phyloP scores from a whole-genome alignment of 2,888 invertebrate genomes.

The Nemotelus pantherinus region DNA sequence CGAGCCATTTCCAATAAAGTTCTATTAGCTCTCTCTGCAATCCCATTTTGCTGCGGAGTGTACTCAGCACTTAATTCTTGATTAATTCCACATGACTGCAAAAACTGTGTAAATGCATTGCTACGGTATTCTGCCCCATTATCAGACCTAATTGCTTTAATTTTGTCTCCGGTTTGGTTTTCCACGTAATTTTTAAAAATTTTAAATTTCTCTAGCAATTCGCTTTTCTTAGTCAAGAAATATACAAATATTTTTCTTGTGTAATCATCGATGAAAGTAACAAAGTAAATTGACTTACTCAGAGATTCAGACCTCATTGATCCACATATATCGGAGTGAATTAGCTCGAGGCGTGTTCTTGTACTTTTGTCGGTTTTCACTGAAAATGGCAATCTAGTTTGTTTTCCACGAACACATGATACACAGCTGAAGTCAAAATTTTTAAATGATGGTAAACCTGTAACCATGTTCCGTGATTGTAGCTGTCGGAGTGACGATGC shows the following conservation, averaged over 20 bases:
- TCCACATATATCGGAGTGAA: neutral
- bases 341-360: neutral
- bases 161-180: neutral
- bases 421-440: too few relatives aligned
- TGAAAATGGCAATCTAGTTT: too few relatives aligned
- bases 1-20: slow-evolving; percentile 53
- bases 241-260: neutral
- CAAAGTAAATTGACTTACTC: neutral
- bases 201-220: neutral
- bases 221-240: neutral
- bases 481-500: too few relatives aligned
- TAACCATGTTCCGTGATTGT: too few relatives aligned
- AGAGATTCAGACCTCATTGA: too few relatives aligned
- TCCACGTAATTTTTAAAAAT: neutral
- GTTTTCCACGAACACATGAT: too few relatives aligned
- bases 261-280: neutral
- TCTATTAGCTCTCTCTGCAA: slow-evolving; percentile 53
- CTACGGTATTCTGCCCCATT: too few relatives aligned
- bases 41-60: slow-evolving; percentile 39
- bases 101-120: too few relatives aligned
- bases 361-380: too few relatives aligned
- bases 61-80: too few relatives aligned
- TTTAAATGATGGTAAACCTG: too few relatives aligned
- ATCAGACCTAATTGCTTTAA: slow-evolving; percentile 42
- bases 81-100: too few relatives aligned